Base-by-base conservation (phyloP, 2,797 vertebrate genomes). In the Sarcoramphus papa region DNA sequence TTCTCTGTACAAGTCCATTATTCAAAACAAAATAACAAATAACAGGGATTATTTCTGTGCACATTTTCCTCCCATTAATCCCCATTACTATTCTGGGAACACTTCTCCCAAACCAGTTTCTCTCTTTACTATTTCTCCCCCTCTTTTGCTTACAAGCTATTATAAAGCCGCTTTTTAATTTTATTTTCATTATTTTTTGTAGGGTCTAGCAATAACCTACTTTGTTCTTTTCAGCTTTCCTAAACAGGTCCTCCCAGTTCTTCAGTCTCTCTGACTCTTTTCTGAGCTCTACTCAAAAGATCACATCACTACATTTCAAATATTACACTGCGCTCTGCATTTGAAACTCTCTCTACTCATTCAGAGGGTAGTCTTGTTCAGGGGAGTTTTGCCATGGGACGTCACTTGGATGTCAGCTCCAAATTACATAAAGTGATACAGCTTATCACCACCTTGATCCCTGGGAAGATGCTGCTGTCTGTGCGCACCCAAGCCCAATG, bases 401-500 rank as follows among this genome's bases (percentile, higher is more conserved):
- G 1, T 48, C 73, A 78, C 40, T 88, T 65, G 33, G 31, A 27
- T 33, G 3, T 19, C n/a, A 68, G 59, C 56, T 85, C 24, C 48
- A 76, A 74, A 88, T 25, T 48, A 22, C 8, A 14, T 28, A 3
- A 51, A 79, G 27, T 15, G 51, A 64, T 54, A 43, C 13, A 48
- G 47, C 6, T 73, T 75, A 47, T 4, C 35, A 51, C 12, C 17
- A 20, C 35, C 23, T 82, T 24, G 25, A 4, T 35, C 43, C 30
- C 33, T 25, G 21, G 51, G n/a, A 83, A 68, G 50, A 81, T 11
- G 19, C 14, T 2, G 3, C 22, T 37, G 50, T 40, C 30, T 40
- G 19, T 31, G 4, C 28, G 63, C 14, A 53, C 22, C 23, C 25
- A 70, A 89, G 16, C 14, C 35, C 3, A 56, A 14, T 0, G 0